A percentile compares a stretch with the other conserved stretches of the same genome.
Evolutionary conservation across 2,888 invertebrate species (phyloP).

Genomic region (Athalia cordata): DNA sequence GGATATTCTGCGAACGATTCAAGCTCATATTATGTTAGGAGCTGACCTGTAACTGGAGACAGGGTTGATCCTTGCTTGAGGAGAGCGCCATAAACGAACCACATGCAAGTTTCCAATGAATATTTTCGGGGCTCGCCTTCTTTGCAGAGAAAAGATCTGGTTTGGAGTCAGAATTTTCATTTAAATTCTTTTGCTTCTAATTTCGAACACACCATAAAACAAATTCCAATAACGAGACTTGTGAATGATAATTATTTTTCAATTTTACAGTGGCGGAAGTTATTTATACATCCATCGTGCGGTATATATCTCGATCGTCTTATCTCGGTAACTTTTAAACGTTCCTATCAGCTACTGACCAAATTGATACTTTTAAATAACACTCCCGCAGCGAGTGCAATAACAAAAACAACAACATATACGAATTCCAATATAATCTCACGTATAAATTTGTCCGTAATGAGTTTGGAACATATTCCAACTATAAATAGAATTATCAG

Average conservation of each 20-base stretch:
- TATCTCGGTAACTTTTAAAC: background rate
- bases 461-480: no score
- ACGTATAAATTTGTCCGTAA: no score
- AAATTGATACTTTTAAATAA: constrained; percentile 6
- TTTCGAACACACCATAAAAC: background rate
- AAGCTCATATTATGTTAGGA: constrained; percentile 5
- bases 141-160: constrained; percentile 74
- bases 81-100: constrained; percentile 92
- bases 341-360: background rate
- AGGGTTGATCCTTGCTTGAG: constrained; percentile 91
- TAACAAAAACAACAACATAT: constrained; percentile 38
- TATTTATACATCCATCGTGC: no score
- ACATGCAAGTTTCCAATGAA: constrained; percentile 83
- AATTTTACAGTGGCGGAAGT: no score
- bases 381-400: background rate
- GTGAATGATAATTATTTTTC: no score
- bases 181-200: background rate
- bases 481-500: no score
- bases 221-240: background rate
- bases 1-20: constrained; percentile 16
- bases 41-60: constrained; percentile 86
- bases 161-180: background rate
- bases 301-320: background rate
- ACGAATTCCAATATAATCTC: constrained; percentile 46
- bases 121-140: constrained; percentile 77